A percentile compares a stretch with the other conserved stretches of the same genome.
These are phyloP conservation scores for Oasisia sp. DNA, from an alignment of 2,888 invertebrate genomes.

Conservation along the genomic window DNA sequence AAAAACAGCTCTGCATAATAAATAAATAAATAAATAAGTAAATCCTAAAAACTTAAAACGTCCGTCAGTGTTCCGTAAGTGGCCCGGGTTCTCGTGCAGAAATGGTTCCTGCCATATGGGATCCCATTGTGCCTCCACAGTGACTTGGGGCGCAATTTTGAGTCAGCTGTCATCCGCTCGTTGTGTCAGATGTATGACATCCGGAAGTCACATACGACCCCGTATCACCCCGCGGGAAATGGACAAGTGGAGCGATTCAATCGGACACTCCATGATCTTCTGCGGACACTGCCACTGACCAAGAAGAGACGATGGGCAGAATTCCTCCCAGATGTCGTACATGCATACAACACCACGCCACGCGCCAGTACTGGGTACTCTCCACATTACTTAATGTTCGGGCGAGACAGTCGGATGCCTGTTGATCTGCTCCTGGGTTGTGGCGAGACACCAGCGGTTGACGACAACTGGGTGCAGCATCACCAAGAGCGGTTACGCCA, in stretches of 20 bases:
- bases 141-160: no score
- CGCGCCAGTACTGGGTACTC: slow-evolving; percentile 32
- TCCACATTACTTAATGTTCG: no score
- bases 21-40: no score
- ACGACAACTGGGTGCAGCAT: slow-evolving; percentile 28
- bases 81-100: slow-evolving; percentile 30
- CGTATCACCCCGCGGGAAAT: no score
- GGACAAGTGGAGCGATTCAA: slow-evolving; percentile 35
- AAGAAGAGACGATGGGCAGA: slow-evolving; percentile 40
- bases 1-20: no score
- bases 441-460: background rate
- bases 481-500: slow-evolving; percentile 26
- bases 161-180: no score
- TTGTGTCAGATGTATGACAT: no score
- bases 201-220: no score
- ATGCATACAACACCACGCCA: slow-evolving; percentile 13
- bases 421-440: slow-evolving; percentile 31
- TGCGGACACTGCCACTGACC: slow-evolving; percentile 36
- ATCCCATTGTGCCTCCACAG: slow-evolving; percentile 33
- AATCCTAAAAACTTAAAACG: no score
- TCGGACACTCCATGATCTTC: slow-evolving; percentile 38
- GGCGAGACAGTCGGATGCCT: slow-evolving; percentile 33
- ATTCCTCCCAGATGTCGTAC: slow-evolving; percentile 35
- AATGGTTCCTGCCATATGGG: slow-evolving; percentile 35
- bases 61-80: no score